phyloP scores from a whole-genome alignment of 2,797 vertebrate genomes.

The Poecilia wingei region DNA sequence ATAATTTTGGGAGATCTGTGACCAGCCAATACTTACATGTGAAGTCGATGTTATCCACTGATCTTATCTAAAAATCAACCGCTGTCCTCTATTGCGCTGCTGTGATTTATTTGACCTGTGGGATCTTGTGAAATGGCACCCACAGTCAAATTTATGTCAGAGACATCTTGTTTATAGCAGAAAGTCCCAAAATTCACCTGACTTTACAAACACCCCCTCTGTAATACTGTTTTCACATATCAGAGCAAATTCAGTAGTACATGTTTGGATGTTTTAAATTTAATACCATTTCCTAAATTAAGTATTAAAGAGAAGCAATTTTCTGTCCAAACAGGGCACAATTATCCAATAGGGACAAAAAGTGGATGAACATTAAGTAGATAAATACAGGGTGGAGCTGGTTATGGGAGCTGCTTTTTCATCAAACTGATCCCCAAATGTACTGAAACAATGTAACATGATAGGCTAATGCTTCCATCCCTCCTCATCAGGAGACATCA shows the following conservation, averaged over 20 bases:
- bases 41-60: too few relatives aligned
- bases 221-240: neutral
- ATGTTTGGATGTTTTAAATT: neutral
- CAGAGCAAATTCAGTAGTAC: neutral
- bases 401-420: slow-evolving; percentile 45
- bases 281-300: neutral
- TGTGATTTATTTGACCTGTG: neutral
- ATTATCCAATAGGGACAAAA: slow-evolving; percentile 1
- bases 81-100: too few relatives aligned
- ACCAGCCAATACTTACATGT: too few relatives aligned
- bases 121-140: neutral
- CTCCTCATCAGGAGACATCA: slow-evolving; percentile 52
- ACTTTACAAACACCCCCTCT: neutral
- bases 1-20: too few relatives aligned
- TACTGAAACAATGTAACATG: slow-evolving; percentile 59
- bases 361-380: slow-evolving; percentile 36
- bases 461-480: slow-evolving; percentile 54
- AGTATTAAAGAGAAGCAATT: neutral
- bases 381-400: slow-evolving; percentile 20
- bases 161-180: neutral
- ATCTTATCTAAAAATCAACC: too few relatives aligned
- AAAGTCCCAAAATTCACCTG: neutral
- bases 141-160: neutral
- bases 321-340: neutral
- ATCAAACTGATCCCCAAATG: slow-evolving; percentile 52